These are phyloP conservation scores for Cichladusa arquata DNA, from an alignment of 2,113 vertebrate species.

Conservation along the genomic window DNA sequence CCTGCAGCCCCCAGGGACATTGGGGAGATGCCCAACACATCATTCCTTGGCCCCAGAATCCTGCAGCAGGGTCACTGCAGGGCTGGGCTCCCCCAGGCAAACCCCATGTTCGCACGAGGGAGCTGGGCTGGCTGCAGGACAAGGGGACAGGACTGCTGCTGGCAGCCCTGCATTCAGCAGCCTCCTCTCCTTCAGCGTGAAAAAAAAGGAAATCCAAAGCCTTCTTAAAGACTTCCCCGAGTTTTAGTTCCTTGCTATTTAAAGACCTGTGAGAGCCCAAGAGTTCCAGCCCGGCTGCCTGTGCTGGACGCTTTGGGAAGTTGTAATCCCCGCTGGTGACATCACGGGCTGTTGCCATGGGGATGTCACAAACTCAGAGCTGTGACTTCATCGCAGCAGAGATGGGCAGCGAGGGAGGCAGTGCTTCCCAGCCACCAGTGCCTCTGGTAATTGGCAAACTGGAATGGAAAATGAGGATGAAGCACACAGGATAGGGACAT, in stretches of 20 bases:
- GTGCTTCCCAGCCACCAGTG: neutral
- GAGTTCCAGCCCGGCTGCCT: neutral
- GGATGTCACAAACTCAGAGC: slow-evolving; percentile 54
- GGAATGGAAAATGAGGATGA: slow-evolving; percentile 7
- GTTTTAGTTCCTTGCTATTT: neutral
- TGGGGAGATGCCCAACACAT: neutral
- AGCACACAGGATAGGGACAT: neutral
- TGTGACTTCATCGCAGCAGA: slow-evolving; percentile 9
- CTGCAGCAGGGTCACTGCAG: neutral
- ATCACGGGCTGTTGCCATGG: slow-evolving; percentile 54
- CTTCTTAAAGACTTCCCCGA: neutral
- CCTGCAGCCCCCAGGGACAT: neutral
- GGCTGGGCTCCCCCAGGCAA: neutral
- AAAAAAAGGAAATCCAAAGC: neutral
- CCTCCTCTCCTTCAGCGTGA: neutral
- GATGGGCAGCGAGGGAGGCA: neutral
- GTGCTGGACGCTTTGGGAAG: neutral
- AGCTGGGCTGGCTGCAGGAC: neutral
- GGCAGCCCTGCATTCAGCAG: neutral
- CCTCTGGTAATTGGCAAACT: slow-evolving; percentile 3
- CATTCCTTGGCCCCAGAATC: neutral
- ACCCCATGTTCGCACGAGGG: neutral
- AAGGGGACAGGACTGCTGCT: neutral
- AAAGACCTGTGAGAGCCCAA: neutral
- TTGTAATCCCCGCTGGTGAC: slow-evolving; percentile 50